phyloP scores from a whole-genome alignment of 2,113 vertebrate genomes.

The Mirounga angustirostris region DNA sequence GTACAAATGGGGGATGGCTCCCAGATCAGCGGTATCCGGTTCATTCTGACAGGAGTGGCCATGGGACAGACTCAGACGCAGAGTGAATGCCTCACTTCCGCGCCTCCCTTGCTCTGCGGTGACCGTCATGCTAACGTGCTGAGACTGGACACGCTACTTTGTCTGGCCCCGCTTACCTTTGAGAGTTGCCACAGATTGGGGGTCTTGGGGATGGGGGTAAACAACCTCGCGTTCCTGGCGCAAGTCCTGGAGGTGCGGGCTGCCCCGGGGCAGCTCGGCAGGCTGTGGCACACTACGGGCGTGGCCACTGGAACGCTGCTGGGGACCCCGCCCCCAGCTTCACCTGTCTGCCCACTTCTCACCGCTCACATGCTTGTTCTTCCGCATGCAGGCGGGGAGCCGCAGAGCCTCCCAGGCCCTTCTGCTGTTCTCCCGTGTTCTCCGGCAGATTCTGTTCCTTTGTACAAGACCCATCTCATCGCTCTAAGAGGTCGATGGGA shows the following conservation, averaged over 20 bases:
- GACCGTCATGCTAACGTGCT: accelerated
- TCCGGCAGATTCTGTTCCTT: not conserved
- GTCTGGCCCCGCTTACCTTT: not conserved
- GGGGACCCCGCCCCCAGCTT: not conserved
- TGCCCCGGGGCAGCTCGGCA: not conserved
- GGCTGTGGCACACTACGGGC: accelerated
- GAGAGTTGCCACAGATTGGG: not conserved
- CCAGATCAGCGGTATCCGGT: accelerated
- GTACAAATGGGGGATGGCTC: too few species aligned
- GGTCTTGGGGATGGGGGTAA: not conserved
- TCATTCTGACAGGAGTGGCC: accelerated
- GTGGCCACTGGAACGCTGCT: accelerated
- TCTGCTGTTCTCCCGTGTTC: not conserved
- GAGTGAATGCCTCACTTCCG: accelerated
- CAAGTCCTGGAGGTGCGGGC: not conserved
- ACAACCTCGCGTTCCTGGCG: not conserved
- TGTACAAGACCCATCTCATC: accelerated
- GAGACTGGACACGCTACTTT: accelerated
- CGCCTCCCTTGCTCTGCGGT: accelerated
- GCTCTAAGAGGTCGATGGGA: not conserved
- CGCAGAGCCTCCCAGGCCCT: not conserved
- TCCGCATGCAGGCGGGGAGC: accelerated
- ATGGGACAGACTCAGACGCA: too few species aligned
- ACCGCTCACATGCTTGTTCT: too few species aligned
- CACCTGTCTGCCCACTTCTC: not conserved